Base-by-base conservation (phyloP, 1,140 invertebrate genomes). In the Megalonaias nervosa region DNA sequence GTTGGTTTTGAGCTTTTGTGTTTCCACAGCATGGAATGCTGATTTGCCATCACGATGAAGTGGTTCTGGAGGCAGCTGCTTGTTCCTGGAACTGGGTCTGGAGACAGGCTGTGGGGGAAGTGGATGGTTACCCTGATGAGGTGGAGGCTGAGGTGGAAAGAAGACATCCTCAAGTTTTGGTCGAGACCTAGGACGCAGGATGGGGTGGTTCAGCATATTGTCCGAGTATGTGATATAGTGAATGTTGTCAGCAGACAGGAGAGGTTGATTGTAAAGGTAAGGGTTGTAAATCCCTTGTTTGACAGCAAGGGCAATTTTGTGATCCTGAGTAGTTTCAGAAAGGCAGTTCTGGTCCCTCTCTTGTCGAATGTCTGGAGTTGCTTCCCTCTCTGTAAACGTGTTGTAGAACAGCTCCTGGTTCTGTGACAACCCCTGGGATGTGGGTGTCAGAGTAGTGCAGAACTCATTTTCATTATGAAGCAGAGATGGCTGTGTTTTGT, bases 1-100 rank as follows among this genome's bases (percentile, higher is more conserved):
- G 38, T 11, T 48, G 19, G 73, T 67, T 67, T 71, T 59, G 17
- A 16, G 21, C 21, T 58, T 48, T 17, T 48, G 75, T 26, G 23
- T 76, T 48, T 68, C 82, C 69, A 83, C 82, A 31, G 80, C 26
- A 59, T 81, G 75, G n/a, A 80, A 80, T 23, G 80, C 80, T 23
- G 82, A 81, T 48, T 48, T 48, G 17, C 67, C 72, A 16, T 74
- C 76, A 16, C 82, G 58, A 55, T 80, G 80, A 57, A 84, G 62
- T 12, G 82, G 80, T 19, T 80, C 69, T 12, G 57, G 68, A 15
- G 80, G 82, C 11, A 84, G 61, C 15, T 69, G 71, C 38, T 67
- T 48, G 9, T 69, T 60, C 13, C 67, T 56, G 60, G 67, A 59
- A 62, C 61, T 67, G 60, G 75, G 68, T 21, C 82, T 69, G 13